Evolutionary conservation across 2,888 invertebrate genomes (phyloP).

Genomic region (Tetragnatha montana): DNA sequence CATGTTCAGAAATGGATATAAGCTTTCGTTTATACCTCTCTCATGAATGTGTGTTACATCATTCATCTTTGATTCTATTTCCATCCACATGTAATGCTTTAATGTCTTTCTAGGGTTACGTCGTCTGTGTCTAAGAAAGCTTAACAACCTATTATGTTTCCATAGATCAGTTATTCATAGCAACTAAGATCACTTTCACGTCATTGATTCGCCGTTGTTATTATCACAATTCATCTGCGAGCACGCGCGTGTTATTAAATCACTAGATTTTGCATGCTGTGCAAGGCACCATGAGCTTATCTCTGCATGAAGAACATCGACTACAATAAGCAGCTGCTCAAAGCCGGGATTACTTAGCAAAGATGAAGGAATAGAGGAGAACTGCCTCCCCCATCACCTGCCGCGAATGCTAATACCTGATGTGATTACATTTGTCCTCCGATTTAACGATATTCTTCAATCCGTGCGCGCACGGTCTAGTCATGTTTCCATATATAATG

Average conservation of each 20-base stretch:
- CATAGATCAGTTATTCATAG: no score
- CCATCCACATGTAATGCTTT: no score
- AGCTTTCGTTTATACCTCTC: no score
- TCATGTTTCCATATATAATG: slow-evolving; percentile 27
- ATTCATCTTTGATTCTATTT: no score
- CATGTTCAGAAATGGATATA: no score
- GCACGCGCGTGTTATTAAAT: neutral
- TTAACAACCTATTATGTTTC: no score
- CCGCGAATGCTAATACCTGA: slow-evolving; percentile 18
- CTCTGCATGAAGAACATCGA: slow-evolving; percentile 9
- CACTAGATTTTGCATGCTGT: slow-evolving; percentile 12
- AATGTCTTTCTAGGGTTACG: no score
- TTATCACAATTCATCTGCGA: neutral
- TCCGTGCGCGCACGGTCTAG: slow-evolving; percentile 1
- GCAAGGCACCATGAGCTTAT: slow-evolving; percentile 24
- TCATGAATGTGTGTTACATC: no score
- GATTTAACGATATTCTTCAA: slow-evolving; percentile 14
- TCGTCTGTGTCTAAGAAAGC: no score
- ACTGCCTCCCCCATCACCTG: slow-evolving; percentile 33
- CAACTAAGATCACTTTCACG: no score
- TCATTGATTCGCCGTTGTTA: no score
- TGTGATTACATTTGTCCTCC: slow-evolving; percentile 22
- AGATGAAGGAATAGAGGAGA: slow-evolving; percentile 30
- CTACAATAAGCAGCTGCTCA: slow-evolving; percentile 36
- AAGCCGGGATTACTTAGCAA: slow-evolving; percentile 14